Evolutionary conservation across 1,140 invertebrate genomes (phyloP), one percentile per base, ranked within the genome.

Genomic region (Gryon sp.): DNA sequence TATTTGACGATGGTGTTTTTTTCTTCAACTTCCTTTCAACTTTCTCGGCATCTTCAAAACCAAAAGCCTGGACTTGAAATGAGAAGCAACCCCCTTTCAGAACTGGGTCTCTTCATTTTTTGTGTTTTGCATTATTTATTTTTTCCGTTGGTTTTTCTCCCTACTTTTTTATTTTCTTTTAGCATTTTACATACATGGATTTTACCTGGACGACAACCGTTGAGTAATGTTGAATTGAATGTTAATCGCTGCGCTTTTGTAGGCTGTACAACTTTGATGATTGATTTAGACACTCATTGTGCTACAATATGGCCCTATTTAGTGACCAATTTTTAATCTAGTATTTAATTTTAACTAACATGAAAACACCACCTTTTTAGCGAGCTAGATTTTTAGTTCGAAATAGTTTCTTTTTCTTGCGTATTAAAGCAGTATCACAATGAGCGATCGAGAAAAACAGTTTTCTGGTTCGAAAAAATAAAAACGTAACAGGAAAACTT

Each of bases 211-310:
- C 59, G 30, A 26, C 46, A 22, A 50, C 36, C 9, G 12, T 65
- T 68, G 75, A 78, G 73, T 80, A 82, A 72, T 63, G 66, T 81
- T 83, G 81, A 83, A 76, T 82, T 80, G 78, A 78, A 74, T 68
- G 57, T 19, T 38, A 69, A 62, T 80, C n/a, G 41, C 43, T 41
- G 38, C 14, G 50, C 59, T n/a, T 74, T 80, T 57, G 19, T 65
- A 70, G 65, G 48, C 30, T 73, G 53, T 34, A 48, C 9, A 34
- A 45, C n/a, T n/a, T n/a, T 62, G 50, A 38, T 28, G 26, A 45
- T 59, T 69, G 68, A 24, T 14, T 59, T 48, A 5, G 43, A 66
- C 57, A n/a, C 62, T 72, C 79, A 82, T 55, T 80, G 78, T 81
- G 76, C 60, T 83, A 79, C 52, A 18, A 19, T n/a, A n/a, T n/a